Evolutionary conservation across 2,888 invertebrate species (phyloP), one percentile per base, ranked within the genome.

Genomic region (Drosophila hamatofila): DNA sequence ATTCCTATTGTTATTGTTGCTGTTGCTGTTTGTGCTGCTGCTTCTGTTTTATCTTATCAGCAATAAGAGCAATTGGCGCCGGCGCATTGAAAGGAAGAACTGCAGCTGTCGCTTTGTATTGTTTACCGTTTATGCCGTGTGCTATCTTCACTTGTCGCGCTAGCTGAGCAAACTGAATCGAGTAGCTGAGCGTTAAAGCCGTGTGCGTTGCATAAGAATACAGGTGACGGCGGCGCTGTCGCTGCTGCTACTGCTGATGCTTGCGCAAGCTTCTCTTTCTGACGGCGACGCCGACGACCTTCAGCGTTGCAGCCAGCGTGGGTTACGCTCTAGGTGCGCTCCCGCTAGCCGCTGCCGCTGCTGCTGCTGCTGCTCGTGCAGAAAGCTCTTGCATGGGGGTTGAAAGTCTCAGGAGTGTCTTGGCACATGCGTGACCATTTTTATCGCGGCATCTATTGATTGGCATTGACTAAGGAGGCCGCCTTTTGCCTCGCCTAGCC

Each of bases 81-180:
- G 65, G 64, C 73, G 73, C 80, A 63, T 51, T 60, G 30, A 62
- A 73, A 75, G 69, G 66, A 74, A 63, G 23, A 73, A 66, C 18
- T 78, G 64, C 78, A 76, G 55, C 42, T 27, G 52, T 64, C 21
- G 52, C 35, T 57, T 61, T 59, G 37, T 52, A 41, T 48, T 51
- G 61, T 62, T 70, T 57, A 75, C 57, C 62, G 61, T 67, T 77
- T 77, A 65, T 64, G 48, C 74, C 73, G 77, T 54, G 78, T 65
- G 77, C 74, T 80, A 80, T 83, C 83, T 83, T 86, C 82, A 84
- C 84, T 84, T 85, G 84, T 78, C 88, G 85, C 80, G 70, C 51
- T 70, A 63, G 75, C 68, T 70, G 68, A 74, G 55, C 74, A 69
- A 80, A 87, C 84, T 87, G 72, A 84, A 84, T 84, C 78, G 63